Conservation (phyloP, 2,113 vertebrate species). For the Serilophus lunatus region DNA sequence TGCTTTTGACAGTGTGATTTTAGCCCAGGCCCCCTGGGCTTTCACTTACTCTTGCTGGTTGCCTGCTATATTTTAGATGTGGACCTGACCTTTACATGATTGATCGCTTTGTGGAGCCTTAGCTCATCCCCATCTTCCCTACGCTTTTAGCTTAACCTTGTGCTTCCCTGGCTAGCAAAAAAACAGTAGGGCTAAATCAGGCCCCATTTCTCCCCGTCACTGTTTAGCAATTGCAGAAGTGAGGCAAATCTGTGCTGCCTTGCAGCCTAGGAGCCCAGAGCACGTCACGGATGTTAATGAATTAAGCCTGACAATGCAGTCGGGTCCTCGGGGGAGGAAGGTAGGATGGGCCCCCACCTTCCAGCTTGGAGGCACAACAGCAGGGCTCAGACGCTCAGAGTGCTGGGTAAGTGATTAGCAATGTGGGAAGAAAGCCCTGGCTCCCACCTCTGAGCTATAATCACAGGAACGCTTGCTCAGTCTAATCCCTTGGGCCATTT, state of each 20-base stretch:
- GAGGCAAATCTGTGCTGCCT: neutral
- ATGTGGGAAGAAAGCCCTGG: conserved; percentile 24
- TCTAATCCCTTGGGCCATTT: neutral
- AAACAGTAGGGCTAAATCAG: neutral
- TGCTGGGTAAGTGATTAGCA: conserved; percentile 40
- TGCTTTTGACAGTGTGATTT: neutral
- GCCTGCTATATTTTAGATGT: neutral
- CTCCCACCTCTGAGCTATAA: conserved; percentile 38
- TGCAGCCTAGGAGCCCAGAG: neutral
- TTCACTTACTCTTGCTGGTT: neutral
- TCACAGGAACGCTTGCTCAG: conserved; percentile 13
- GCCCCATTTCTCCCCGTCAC: neutral
- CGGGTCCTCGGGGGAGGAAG: neutral
- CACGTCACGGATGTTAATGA: conserved; percentile 34
- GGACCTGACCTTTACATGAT: neutral
- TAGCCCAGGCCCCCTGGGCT: neutral
- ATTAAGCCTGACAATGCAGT: conserved; percentile 41
- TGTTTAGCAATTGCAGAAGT: neutral
- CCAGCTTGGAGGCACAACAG: conserved; percentile 13
- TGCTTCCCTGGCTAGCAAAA: neutral
- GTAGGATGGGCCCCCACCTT: conserved; percentile 42
- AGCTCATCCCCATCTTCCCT: neutral
- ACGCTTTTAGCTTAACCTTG: neutral
- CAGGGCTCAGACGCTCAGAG: conserved; percentile 12
- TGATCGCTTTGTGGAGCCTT: neutral